Conservation (phyloP, 2,888 invertebrate genomes). For the Andrena fulva region DNA sequence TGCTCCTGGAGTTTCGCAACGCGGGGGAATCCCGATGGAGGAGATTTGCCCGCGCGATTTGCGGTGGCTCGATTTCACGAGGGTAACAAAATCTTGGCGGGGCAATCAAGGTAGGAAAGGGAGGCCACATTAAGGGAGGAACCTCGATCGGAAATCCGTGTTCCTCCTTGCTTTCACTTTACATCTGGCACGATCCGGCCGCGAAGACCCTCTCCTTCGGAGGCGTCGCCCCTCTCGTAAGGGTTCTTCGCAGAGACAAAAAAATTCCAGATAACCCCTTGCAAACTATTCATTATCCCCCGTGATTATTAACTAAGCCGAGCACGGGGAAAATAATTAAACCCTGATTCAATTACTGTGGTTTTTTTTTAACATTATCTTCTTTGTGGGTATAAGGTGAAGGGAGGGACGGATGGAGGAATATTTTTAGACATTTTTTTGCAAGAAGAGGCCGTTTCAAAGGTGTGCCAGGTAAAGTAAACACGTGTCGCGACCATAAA, state of each 20-base stretch:
- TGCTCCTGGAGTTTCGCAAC: not conserved
- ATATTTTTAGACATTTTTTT: not conserved
- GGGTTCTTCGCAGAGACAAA: slow-evolving; percentile 50
- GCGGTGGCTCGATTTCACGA: slow-evolving; percentile 55
- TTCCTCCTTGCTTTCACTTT: slow-evolving; percentile 59
- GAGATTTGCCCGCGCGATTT: slow-evolving; percentile 33
- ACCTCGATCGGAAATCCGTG: slow-evolving; percentile 72
- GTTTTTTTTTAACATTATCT: not conserved
- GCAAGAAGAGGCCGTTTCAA: not conserved
- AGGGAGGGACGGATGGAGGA: too few relatives aligned
- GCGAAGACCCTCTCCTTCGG: slow-evolving; percentile 63
- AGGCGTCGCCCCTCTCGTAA: slow-evolving; percentile 49
- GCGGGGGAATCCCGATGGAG: slow-evolving; percentile 26
- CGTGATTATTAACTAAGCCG: not conserved
- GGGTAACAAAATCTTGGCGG: slow-evolving; percentile 59
- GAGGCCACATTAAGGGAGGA: slow-evolving; percentile 52
- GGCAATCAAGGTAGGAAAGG: slow-evolving; percentile 54
- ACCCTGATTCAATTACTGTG: too few relatives aligned
- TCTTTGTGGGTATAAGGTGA: not conserved
- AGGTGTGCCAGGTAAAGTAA: not conserved
- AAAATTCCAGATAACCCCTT: not conserved
- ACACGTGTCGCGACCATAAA: not conserved
- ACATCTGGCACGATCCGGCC: slow-evolving; percentile 66
- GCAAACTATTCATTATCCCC: not conserved
- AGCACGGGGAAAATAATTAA: too few relatives aligned